Evolutionary conservation across 2,888 invertebrate genomes (phyloP).

Genomic region (Nymphalis c-album): DNA sequence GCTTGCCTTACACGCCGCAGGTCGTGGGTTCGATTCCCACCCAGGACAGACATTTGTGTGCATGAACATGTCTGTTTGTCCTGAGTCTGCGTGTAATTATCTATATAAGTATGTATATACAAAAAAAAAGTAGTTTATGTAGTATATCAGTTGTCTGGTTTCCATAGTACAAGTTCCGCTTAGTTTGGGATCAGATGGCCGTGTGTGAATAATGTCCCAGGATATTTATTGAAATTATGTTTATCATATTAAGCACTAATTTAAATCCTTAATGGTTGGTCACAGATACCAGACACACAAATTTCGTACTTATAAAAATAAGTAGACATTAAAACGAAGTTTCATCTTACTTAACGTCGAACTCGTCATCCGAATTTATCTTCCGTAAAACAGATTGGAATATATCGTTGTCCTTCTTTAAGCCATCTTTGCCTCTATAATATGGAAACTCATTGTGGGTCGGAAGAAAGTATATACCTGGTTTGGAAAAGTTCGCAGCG

Average conservation of each 20-base stretch:
- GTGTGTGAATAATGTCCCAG: too few relatives aligned
- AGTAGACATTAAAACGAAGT: not conserved
- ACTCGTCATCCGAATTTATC: conserved; percentile 61
- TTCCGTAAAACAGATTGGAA: conserved; percentile 51
- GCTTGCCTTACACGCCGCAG: too few relatives aligned
- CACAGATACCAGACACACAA: conserved; percentile 1
- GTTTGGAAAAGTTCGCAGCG: conserved; percentile 59
- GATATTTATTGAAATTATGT: not conserved
- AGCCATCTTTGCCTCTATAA: conserved; percentile 60
- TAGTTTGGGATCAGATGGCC: too few relatives aligned
- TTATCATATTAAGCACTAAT: not conserved
- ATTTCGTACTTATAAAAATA: conserved; percentile 2
- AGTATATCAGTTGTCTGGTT: too few relatives aligned
- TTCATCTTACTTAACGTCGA: conserved; percentile 39
- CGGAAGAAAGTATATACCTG: conserved; percentile 65
- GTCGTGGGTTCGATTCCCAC: too few relatives aligned
- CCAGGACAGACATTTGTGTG: too few relatives aligned
- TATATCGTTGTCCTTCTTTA: conserved; percentile 65
- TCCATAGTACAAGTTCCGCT: too few relatives aligned
- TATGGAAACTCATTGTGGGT: conserved; percentile 71
- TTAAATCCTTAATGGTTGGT: not conserved
- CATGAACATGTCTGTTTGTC: too few relatives aligned
- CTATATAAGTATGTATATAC: too few relatives aligned
- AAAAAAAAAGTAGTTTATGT: too few relatives aligned
- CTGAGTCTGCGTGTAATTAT: too few relatives aligned